Conservation (phyloP, 1,140 invertebrate species). For the Solenopsis fugax region DNA sequence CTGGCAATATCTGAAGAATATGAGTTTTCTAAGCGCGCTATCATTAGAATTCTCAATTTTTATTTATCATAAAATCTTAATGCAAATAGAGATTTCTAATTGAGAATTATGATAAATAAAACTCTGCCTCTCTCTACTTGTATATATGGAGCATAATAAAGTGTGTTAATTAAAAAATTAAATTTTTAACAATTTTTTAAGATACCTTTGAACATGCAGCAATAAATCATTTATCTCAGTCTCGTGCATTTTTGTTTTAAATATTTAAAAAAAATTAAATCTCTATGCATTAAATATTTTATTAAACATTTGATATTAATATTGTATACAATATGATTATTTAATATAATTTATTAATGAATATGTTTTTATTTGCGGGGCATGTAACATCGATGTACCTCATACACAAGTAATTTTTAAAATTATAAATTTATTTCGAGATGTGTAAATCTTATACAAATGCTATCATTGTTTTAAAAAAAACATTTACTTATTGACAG, state of each 20-base stretch:
- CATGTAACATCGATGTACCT: neutral
- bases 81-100: neutral
- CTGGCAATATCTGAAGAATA: neutral
- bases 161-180: conserved; percentile 6
- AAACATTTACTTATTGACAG: neutral
- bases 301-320: neutral
- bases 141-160: neutral
- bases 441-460: neutral
- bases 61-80: neutral
- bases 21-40: neutral
- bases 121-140: no score
- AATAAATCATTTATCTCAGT: neutral
- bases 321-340: neutral
- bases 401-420: neutral
- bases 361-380: neutral
- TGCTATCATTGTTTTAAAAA: neutral
- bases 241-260: neutral
- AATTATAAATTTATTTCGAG: neutral
- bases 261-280: conserved; percentile 1
- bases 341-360: neutral
- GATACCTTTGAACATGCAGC: neutral
- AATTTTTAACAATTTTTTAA: neutral
- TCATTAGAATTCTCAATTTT: neutral
- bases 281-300: neutral
- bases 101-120: neutral